phyloP scores from a whole-genome alignment of 2,888 invertebrate genomes.

The Caradrina clavipalpis region DNA sequence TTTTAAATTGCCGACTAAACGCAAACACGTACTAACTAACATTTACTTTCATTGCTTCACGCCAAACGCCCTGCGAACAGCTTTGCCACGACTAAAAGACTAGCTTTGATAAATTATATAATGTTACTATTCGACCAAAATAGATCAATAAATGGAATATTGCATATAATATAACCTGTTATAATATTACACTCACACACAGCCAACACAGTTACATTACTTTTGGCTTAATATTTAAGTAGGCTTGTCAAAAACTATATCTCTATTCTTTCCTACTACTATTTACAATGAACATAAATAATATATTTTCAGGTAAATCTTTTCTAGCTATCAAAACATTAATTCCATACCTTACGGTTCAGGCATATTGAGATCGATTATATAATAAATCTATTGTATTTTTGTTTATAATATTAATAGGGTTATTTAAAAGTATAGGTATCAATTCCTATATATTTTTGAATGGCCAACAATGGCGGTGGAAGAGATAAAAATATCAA shows the following conservation, averaged over 20 bases:
- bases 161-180: constrained; percentile 19
- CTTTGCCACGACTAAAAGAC: constrained; percentile 22
- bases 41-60: neutral
- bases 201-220: constrained; percentile 48
- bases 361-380: constrained; percentile 59
- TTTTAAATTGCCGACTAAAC: too few relatives aligned
- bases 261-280: constrained; percentile 27
- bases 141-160: constrained; percentile 39
- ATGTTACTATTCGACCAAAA: constrained; percentile 8
- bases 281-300: constrained; percentile 33
- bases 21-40: neutral
- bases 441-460: constrained; percentile 1
- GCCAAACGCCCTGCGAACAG: neutral
- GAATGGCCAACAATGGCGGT: too few relatives aligned
- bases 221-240: constrained; percentile 45
- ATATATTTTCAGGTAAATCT: constrained; percentile 32
- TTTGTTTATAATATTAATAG: constrained; percentile 23
- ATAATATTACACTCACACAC: constrained; percentile 50
- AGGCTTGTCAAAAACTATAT: constrained; percentile 38
- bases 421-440: constrained; percentile 14
- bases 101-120: constrained; percentile 27
- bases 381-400: constrained; percentile 32
- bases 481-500: too few relatives aligned
- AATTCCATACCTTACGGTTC: constrained; percentile 25
- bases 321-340: constrained; percentile 31